Percentiles rank a stretch among this genome's conserved stretches.
Evolutionary conservation across 2,113 vertebrate genomes (phyloP).

Genomic region (Toxotes chatareus): DNA sequence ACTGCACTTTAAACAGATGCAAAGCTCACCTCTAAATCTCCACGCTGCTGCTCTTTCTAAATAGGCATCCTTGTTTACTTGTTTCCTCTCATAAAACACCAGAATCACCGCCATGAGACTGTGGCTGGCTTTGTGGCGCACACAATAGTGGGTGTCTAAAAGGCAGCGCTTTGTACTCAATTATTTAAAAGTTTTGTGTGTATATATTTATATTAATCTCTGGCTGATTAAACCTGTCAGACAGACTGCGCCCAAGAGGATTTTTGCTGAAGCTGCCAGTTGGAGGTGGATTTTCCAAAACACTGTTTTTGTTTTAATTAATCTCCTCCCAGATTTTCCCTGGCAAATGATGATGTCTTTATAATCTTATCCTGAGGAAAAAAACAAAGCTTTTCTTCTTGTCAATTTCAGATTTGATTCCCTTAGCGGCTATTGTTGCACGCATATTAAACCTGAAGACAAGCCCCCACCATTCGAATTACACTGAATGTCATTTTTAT

Average conservation of each 20-base stretch:
- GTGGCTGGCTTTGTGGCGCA: slow-evolving; percentile 11
- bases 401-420: slow-evolving; percentile 23
- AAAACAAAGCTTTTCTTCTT: slow-evolving; percentile 9
- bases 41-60: slow-evolving; percentile 46
- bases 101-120: not conserved
- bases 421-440: not conserved
- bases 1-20: slow-evolving; percentile 64
- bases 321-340: slow-evolving; percentile 46
- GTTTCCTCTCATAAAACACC: slow-evolving; percentile 30
- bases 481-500: no score
- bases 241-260: slow-evolving; percentile 8
- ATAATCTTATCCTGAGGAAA: slow-evolving; percentile 30
- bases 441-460: slow-evolving; percentile 4
- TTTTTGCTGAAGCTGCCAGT: slow-evolving; percentile 34
- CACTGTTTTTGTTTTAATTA: slow-evolving; percentile 59
- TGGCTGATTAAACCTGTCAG: slow-evolving; percentile 38
- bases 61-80: slow-evolving; percentile 61
- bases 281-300: slow-evolving; percentile 41
- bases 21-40: slow-evolving; percentile 66
- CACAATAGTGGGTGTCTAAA: not conserved
- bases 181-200: not conserved
- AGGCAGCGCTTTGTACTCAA: slow-evolving; percentile 3
- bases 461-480: no score
- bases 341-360: slow-evolving; percentile 58
- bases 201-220: not conserved